These are phyloP conservation scores for Stegophylla sp. DNA, from an alignment of 2,888 invertebrate species.

Conservation along the genomic window DNA sequence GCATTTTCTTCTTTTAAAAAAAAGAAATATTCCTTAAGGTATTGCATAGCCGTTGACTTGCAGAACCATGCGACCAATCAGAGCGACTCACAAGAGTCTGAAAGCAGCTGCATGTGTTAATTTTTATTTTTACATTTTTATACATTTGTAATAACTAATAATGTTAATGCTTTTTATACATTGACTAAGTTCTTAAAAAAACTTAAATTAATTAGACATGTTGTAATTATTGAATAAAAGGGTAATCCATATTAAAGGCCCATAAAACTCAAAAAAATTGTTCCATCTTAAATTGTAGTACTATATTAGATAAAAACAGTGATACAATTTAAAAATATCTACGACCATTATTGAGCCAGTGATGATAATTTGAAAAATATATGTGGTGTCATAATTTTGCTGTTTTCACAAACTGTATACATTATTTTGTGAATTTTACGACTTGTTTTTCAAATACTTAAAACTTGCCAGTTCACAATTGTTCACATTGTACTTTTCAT, in stretches of 20 bases:
- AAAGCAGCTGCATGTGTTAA: conserved; percentile 85
- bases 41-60: conserved; percentile 76
- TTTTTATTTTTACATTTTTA: conserved; percentile 59
- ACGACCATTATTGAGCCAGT: too few species aligned
- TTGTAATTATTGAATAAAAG: not conserved
- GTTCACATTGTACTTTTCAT: too few species aligned
- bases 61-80: conserved; percentile 83
- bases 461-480: too few species aligned
- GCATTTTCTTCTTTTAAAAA: conserved; percentile 15
- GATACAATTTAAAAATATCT: too few species aligned
- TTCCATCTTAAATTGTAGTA: too few species aligned
- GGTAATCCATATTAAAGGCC: not conserved
- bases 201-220: conserved; percentile 24
- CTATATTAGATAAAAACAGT: too few species aligned
- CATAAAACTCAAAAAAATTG: too few species aligned
- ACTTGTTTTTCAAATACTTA: too few species aligned
- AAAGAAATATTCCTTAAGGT: conserved; percentile 42
- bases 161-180: conserved; percentile 41
- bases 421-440: too few species aligned
- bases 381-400: too few species aligned
- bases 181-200: conserved; percentile 10
- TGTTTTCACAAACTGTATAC: too few species aligned
- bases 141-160: conserved; percentile 32
- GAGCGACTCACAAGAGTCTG: conserved; percentile 79
- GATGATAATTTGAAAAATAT: too few species aligned